phyloP scores from a whole-genome alignment of 2,888 invertebrate genomes.

The Lithophane socia region DNA sequence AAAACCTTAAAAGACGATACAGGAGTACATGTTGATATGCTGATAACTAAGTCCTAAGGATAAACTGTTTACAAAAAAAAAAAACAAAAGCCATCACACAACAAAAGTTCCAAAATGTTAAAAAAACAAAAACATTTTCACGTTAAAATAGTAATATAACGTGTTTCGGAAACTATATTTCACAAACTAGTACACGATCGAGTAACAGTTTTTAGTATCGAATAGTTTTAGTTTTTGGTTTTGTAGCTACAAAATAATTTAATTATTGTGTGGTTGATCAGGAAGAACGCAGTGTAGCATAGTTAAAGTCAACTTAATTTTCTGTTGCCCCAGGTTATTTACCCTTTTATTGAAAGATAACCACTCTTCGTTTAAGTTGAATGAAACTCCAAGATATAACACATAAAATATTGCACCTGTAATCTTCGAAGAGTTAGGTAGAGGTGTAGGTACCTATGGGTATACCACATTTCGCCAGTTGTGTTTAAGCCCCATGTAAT shows the following conservation, averaged over 20 bases:
- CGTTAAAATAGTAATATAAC: conserved; percentile 1
- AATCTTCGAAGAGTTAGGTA: not conserved
- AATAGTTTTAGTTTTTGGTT: conserved; percentile 14
- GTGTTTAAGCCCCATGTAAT: not conserved
- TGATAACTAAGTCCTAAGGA: not conserved
- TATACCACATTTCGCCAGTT: not conserved
- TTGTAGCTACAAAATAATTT: not conserved
- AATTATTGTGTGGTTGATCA: not conserved
- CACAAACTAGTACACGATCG: conserved; percentile 10
- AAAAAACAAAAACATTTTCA: not conserved
- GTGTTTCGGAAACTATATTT: conserved; percentile 7
- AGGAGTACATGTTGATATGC: not conserved
- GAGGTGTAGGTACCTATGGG: not conserved
- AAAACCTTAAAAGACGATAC: not conserved
- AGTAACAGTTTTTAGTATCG: conserved; percentile 8
- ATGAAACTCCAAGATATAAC: conserved; percentile 31
- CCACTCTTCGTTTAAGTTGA: conserved; percentile 15
- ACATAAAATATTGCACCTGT: not conserved
- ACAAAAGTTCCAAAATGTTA: not conserved
- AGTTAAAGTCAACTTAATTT: conserved; percentile 15
- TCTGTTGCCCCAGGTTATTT: not conserved
- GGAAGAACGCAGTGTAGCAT: conserved; percentile 8
- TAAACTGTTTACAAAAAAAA: not conserved
- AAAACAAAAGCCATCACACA: not conserved
- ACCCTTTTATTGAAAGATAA: conserved; percentile 13